phyloP scores from a whole-genome alignment of 2,113 vertebrate genomes.

The Meleagris gallopavo region DNA sequence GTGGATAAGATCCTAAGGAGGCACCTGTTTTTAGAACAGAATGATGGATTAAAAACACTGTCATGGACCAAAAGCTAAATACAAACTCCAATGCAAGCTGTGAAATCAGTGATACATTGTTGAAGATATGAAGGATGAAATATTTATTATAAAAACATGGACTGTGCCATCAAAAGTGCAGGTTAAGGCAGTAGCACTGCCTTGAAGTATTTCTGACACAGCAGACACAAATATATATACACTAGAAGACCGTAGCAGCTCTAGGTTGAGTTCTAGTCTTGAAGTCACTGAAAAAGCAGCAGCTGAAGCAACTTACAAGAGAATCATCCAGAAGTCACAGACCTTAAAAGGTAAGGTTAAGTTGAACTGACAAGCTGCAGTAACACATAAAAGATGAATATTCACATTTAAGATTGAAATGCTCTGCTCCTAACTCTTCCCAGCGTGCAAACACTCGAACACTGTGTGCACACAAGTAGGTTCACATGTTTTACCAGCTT shows the following conservation, averaged over 20 bases:
- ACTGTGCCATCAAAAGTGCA: constrained; percentile 59
- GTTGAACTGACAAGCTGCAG: background rate
- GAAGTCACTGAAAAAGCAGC: constrained; percentile 16
- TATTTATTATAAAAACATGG: constrained; percentile 39
- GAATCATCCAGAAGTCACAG: constrained; percentile 72
- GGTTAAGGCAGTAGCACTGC: constrained; percentile 12
- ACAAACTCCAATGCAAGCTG: background rate
- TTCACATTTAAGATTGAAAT: background rate
- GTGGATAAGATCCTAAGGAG: background rate
- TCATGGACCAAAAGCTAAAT: background rate
- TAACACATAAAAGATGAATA: background rate
- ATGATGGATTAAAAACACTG: background rate
- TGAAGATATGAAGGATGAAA: background rate
- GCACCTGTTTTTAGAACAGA: too few species aligned
- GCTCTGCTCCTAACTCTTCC: background rate
- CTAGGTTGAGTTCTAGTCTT: background rate
- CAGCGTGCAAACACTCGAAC: accelerated
- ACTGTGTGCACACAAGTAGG: background rate
- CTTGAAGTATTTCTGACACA: background rate
- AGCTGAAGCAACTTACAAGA: constrained; percentile 34
- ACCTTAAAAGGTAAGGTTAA: constrained; percentile 45
- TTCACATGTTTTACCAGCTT: accelerated
- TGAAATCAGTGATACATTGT: background rate
- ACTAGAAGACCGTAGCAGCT: constrained; percentile 39
- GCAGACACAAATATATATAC: background rate